Base-by-base conservation (phyloP, 2,888 invertebrate genomes). In the Oithona nana region DNA sequence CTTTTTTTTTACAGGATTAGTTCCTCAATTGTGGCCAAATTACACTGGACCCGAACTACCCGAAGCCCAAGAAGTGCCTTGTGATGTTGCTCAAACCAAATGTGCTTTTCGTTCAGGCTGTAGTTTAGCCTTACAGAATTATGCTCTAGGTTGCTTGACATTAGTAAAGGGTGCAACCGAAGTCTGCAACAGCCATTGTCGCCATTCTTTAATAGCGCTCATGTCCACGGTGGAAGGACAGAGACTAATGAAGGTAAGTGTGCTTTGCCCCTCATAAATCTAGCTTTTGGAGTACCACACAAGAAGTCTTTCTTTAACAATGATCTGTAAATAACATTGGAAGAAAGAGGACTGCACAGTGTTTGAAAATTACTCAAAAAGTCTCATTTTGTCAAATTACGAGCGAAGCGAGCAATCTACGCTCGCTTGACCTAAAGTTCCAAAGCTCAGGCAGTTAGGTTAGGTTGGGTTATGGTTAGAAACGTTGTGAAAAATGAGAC, bases 211-310 rank as follows among this genome's bases (percentile, higher is more conserved):
- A 49, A 84, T 87, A 52, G 84, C 86, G 0, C 77, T 88, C 52
- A 83, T 83, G 0, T 83, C 85, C 29, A 85, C 86, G 0, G 83
- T 82, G 60, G 84, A 86, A 71, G 86, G 87, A 60, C 81, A 83
- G 69, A 80, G 81, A 66, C 78, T 88, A 20, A 83, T 84, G 81
- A 81, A 79, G 71, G 85, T 85, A 71, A 80, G 81, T 74, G n/a
- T n/a, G n/a, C n/a, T n/a, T n/a, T n/a, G n/a, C n/a, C n/a, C n/a
- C n/a, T n/a, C n/a, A n/a, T n/a, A n/a, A n/a, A n/a, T n/a, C n/a
- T n/a, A n/a, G n/a, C n/a, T n/a, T n/a, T n/a, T n/a, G n/a, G n/a
- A n/a, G n/a, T n/a, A n/a, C n/a, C n/a, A n/a, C n/a, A n/a, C n/a
- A n/a, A n/a, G n/a, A n/a, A n/a, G n/a, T n/a, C n/a, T n/a, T n/a